Percentiles rank a stretch among this genome's conserved stretches.
Evolutionary conservation across 2,113 vertebrate genomes (phyloP).

Genomic region (Pomatorhinus ruficollis): DNA sequence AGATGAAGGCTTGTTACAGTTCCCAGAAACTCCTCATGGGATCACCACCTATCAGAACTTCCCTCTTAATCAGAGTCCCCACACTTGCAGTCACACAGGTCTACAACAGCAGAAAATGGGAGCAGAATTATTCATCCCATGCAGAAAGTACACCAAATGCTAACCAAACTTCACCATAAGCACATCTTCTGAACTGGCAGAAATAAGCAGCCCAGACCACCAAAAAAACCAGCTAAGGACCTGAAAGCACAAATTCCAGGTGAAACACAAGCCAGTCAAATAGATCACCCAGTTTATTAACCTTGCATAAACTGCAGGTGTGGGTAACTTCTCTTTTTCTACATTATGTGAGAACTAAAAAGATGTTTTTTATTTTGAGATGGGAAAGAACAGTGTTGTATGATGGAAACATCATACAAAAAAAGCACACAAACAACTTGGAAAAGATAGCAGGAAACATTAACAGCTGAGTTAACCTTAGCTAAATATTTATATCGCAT

Average conservation of each 20-base stretch:
- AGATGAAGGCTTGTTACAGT: background rate
- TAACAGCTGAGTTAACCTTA: background rate
- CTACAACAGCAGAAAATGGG: background rate
- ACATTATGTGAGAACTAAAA: background rate
- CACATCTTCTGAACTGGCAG: background rate
- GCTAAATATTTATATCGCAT: background rate
- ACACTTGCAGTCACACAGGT: background rate
- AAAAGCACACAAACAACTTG: background rate
- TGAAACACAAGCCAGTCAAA: background rate
- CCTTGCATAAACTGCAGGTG: background rate
- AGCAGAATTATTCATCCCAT: background rate
- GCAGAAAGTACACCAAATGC: background rate
- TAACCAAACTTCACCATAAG: background rate
- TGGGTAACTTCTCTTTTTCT: background rate
- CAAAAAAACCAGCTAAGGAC: background rate
- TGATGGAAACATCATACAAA: background rate
- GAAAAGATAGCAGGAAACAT: background rate
- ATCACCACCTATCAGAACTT: background rate
- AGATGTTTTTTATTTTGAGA: background rate
- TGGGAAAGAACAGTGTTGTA: background rate
- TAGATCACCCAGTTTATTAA: background rate
- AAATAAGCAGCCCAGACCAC: background rate
- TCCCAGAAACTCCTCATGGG: background rate
- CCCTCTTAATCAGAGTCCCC: background rate
- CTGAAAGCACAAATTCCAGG: background rate